Evolutionary conservation across 2,797 vertebrate genomes (phyloP).

Genomic region (Kryptopterus vitreolus): DNA sequence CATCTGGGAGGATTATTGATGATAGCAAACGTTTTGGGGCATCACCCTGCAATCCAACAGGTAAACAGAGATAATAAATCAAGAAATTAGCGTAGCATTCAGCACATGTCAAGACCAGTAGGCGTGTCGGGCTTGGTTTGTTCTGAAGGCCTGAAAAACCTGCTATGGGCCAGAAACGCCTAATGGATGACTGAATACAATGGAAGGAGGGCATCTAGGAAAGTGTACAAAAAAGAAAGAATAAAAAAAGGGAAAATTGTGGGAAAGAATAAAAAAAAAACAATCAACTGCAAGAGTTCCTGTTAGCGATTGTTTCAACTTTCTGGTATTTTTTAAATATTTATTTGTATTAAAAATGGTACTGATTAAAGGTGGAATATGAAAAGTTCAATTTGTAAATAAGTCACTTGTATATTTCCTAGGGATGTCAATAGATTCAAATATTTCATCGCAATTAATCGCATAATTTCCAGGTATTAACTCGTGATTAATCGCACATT

Average conservation of each 20-base stretch:
- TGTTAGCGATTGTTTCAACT: not conserved
- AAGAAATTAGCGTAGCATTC: not conserved
- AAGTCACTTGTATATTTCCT: not conserved
- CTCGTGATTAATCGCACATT: too few relatives aligned
- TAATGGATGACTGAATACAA: constrained; percentile 1
- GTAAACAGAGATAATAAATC: not conserved
- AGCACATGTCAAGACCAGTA: constrained; percentile 22
- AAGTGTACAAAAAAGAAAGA: too few relatives aligned
- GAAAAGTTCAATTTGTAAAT: not conserved
- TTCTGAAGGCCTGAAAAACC: constrained; percentile 23
- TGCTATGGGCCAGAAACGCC: constrained; percentile 16
- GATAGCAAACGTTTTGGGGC: not conserved
- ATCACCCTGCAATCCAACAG: not conserved
- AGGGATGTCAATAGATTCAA: too few relatives aligned
- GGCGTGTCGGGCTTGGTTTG: constrained; percentile 14
- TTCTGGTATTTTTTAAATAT: not conserved
- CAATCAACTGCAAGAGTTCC: not conserved
- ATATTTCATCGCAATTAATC: too few relatives aligned
- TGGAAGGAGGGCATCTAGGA: not conserved
- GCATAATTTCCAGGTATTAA: too few relatives aligned
- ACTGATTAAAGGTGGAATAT: not conserved
- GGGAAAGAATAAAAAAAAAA: too few relatives aligned
- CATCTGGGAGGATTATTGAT: not conserved
- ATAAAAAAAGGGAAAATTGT: too few relatives aligned
- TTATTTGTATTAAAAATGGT: too few relatives aligned